These are phyloP conservation scores for Noctilio leporinus DNA, from an alignment of 2,113 vertebrate species.

Conservation along the genomic window DNA sequence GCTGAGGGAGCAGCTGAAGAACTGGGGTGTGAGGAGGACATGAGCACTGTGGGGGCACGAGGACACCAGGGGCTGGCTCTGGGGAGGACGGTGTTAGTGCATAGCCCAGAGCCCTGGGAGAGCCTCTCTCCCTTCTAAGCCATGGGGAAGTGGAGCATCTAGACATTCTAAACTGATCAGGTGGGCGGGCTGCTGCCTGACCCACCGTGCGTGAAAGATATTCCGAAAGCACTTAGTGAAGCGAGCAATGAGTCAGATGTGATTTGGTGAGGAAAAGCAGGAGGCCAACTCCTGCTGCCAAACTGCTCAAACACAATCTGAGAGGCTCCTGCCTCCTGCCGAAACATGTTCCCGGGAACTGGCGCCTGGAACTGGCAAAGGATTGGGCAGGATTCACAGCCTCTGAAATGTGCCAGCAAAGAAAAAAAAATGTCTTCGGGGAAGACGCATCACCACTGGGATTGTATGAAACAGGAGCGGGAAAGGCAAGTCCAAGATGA, in stretches of 20 bases:
- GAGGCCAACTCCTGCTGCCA: background rate
- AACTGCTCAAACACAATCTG: background rate
- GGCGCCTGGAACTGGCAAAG: background rate
- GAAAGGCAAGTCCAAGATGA: background rate
- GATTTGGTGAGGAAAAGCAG: background rate
- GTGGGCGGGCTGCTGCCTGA: background rate
- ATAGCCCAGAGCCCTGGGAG: background rate
- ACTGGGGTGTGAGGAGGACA: background rate
- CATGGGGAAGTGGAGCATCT: background rate
- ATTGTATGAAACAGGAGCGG: background rate
- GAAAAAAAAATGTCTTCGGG: background rate
- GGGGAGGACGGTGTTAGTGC: rapidly evolving
- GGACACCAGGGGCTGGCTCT: background rate
- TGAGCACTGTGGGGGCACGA: rapidly evolving
- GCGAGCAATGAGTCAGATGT: background rate
- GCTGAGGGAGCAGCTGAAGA: rapidly evolving
- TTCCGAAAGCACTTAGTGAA: background rate
- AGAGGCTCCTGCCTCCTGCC: background rate
- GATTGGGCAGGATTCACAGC: background rate
- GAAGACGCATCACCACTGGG: background rate
- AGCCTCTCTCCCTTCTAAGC: background rate
- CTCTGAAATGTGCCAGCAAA: background rate
- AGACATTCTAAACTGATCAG: background rate
- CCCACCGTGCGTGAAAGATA: background rate
- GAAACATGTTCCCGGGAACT: background rate